Evolutionary conservation across 1,140 invertebrate species (phyloP), one percentile per base, ranked within the genome.

Genomic region (Zophobas atratus): DNA sequence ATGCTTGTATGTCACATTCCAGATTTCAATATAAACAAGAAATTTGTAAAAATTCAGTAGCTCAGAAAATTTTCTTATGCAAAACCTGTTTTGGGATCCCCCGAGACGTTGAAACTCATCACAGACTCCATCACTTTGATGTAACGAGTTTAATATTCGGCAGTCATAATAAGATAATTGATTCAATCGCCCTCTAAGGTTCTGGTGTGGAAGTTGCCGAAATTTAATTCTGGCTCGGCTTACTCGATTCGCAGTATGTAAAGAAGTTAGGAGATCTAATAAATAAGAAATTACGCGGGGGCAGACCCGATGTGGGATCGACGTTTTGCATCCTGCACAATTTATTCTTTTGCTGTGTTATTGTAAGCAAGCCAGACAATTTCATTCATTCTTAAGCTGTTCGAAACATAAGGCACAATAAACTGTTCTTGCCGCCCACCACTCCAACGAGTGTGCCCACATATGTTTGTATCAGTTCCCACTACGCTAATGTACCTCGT

Each of bases 401-500:
- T 73, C 48, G 51, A 55, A 72, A 72, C 70, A 51, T 67, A 73
- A 56, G 71, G 46, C 34, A 72, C 55, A 73, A 73, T 73, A 73
- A 73, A 73, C 71, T 53, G 49, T 73, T 73, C 48, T 41, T 73
- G 41, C 71, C 39, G 55, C 71, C 71, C 71, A 73, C 71, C 20
- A 51, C 4, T 53, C 38, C 70, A 73, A 73, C 70, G 53, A 34
- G 36, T 39, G 34, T 41, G 71, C 71, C 71, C 71, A 73, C 71
- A 73, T 73, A 38, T 8, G 55, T 73, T 73, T 73, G 71, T 73
- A 73, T 73, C 71, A 39, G 38, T 73, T 73, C 71, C 71, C 71
- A 73, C 71, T 56, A 56, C 49, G 49, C 51, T 73, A 73, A 73
- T 73, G 71, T 73, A 73, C 55, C 55, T 73, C 51, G 51, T 72